These are phyloP conservation scores for Cotesia congregata DNA, from an alignment of 2,888 invertebrate genomes.

Conservation along the genomic window DNA sequence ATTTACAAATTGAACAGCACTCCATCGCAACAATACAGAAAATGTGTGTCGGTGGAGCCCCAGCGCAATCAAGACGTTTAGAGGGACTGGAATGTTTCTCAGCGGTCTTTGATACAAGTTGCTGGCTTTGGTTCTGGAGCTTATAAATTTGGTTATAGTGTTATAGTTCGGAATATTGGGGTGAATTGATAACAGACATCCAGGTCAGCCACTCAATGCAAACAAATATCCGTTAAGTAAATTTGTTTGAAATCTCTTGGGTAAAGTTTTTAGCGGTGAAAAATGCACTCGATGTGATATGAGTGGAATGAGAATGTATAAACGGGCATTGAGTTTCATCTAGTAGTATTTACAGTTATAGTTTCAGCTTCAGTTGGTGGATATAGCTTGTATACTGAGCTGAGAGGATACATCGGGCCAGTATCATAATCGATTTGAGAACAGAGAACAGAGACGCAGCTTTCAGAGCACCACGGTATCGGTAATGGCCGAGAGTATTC, in stretches of 20 bases:
- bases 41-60: not conserved
- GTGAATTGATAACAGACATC: not conserved
- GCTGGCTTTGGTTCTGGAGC: too few species aligned
- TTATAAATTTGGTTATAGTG: too few species aligned
- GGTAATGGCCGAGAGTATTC: too few species aligned
- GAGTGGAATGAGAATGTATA: not conserved
- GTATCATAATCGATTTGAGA: too few species aligned
- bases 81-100: not conserved
- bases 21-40: not conserved
- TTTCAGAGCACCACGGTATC: too few species aligned
- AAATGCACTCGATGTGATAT: not conserved
- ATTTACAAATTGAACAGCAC: not conserved
- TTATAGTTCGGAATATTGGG: not conserved
- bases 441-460: too few species aligned
- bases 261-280: not conserved
- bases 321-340: not conserved
- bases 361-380: not conserved
- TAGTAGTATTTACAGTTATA: not conserved
- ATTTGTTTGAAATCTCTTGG: not conserved
- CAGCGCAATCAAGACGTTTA: constrained; percentile 12
- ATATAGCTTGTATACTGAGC: too few species aligned
- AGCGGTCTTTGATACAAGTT: too few species aligned
- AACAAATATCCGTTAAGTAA: constrained; percentile 4
- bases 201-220: not conserved
- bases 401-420: too few species aligned